Conservation (phyloP, 2,888 invertebrate genomes). For the Pegoplata infirma region DNA sequence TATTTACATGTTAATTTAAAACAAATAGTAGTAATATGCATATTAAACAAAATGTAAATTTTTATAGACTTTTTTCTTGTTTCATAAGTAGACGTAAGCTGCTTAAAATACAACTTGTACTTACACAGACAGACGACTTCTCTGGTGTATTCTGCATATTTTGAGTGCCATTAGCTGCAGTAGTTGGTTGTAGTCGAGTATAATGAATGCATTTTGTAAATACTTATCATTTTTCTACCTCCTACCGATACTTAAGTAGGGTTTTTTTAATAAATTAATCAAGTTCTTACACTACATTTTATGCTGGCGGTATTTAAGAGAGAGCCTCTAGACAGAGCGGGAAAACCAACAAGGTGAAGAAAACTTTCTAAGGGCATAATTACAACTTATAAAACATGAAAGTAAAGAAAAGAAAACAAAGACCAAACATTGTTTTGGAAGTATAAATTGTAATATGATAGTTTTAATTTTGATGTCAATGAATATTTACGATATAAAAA, state of each 20-base stretch:
- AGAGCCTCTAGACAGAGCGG: background rate
- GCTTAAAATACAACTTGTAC: slow-evolving; percentile 56
- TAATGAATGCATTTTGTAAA: slow-evolving; percentile 25
- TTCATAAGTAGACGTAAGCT: slow-evolving; percentile 56
- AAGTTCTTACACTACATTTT: slow-evolving; percentile 24
- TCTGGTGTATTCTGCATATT: slow-evolving; percentile 29
- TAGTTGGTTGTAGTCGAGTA: background rate
- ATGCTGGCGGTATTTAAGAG: slow-evolving; percentile 14
- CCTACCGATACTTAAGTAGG: slow-evolving; percentile 26
- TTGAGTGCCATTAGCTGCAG: slow-evolving; percentile 25
- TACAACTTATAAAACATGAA: too few species aligned
- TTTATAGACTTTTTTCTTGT: slow-evolving; percentile 26
- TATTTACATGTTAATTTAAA: background rate
- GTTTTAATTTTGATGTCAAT: slow-evolving; percentile 9
- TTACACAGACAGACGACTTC: too few species aligned
- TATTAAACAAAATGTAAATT: slow-evolving; percentile 18
- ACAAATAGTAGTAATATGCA: background rate
- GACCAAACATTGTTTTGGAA: background rate
- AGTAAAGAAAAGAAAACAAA: too few species aligned
- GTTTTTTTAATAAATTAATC: slow-evolving; percentile 55
- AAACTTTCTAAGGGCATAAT: slow-evolving; percentile 6
- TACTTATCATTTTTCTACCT: slow-evolving; percentile 21
- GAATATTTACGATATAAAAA: background rate
- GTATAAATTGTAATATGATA: slow-evolving; percentile 4
- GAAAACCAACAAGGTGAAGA: background rate